Conservation (phyloP, 2,888 invertebrate genomes). For the Prosapia bicincta region DNA sequence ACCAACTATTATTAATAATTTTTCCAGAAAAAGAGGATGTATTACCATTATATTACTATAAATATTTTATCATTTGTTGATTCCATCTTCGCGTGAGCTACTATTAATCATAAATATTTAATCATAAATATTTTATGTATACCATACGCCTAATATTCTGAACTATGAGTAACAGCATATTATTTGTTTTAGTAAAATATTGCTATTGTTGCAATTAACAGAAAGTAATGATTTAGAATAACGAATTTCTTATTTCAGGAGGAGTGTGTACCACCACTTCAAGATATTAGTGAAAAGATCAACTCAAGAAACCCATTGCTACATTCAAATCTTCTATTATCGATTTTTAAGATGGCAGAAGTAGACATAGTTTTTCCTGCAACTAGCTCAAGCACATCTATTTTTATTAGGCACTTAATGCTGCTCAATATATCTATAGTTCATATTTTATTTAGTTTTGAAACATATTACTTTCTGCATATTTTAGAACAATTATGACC, state of each 20-base stretch:
- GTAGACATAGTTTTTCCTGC: slow-evolving; percentile 63
- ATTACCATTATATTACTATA: too few relatives aligned
- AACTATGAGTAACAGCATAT: too few relatives aligned
- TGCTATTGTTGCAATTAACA: too few relatives aligned
- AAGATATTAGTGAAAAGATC: slow-evolving; percentile 78
- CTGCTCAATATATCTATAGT: slow-evolving; percentile 30
- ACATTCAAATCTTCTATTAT: slow-evolving; percentile 79
- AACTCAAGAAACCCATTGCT: slow-evolving; percentile 82
- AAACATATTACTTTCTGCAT: neutral
- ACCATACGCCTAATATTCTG: too few relatives aligned
- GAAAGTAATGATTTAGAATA: too few relatives aligned
- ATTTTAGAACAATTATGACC: neutral
- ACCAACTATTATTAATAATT: too few relatives aligned
- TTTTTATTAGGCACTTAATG: slow-evolving; percentile 22
- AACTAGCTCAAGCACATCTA: slow-evolving; percentile 32
- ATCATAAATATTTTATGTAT: too few relatives aligned
- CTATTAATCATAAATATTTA: too few relatives aligned
- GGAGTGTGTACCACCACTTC: slow-evolving; percentile 77
- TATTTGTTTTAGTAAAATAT: too few relatives aligned
- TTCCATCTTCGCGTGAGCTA: too few relatives aligned
- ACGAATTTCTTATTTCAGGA: slow-evolving; percentile 60
- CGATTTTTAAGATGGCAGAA: slow-evolving; percentile 90
- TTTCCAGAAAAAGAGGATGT: too few relatives aligned
- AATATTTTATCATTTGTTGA: too few relatives aligned
- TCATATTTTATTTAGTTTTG: neutral